These are phyloP conservation scores for Plutella xylostella DNA, from an alignment of 2,888 invertebrate genomes.

Conservation along the genomic window DNA sequence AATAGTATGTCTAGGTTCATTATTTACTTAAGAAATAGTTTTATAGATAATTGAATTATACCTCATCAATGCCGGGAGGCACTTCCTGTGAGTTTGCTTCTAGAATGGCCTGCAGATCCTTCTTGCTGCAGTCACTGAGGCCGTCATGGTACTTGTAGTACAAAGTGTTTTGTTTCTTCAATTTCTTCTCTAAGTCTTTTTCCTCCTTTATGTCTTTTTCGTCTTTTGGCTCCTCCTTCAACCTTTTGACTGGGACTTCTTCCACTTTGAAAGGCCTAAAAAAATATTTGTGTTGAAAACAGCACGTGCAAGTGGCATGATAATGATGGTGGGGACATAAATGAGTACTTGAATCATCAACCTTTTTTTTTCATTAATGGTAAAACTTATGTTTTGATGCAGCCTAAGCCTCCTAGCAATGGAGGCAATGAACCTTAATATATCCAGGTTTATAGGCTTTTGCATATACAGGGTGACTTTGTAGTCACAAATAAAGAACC, in stretches of 20 bases:
- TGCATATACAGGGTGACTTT: neutral
- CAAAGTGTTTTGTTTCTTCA: conserved; percentile 79
- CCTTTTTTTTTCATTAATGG: neutral
- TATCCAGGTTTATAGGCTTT: too few species aligned
- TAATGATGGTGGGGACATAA: neutral
- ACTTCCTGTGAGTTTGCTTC: conserved; percentile 79
- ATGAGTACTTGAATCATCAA: neutral
- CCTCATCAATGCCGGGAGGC: conserved; percentile 75
- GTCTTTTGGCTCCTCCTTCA: conserved; percentile 74
- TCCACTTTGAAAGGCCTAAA: conserved; percentile 44
- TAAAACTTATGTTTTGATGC: too few species aligned
- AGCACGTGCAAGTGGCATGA: too few species aligned
- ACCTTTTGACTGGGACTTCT: conserved; percentile 76
- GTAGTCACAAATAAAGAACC: neutral
- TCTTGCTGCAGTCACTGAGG: conserved; percentile 65
- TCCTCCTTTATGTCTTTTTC: conserved; percentile 58
- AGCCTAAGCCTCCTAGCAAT: too few species aligned
- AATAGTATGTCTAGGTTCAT: too few species aligned
- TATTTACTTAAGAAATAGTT: too few species aligned
- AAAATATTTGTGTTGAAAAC: too few species aligned
- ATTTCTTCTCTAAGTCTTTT: conserved; percentile 65
- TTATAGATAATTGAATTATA: too few species aligned
- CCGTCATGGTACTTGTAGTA: conserved; percentile 44
- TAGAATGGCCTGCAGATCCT: conserved; percentile 74
- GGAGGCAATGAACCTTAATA: too few species aligned